Base-by-base conservation (phyloP, 2,113 vertebrate genomes). In the Nibea coibor region DNA sequence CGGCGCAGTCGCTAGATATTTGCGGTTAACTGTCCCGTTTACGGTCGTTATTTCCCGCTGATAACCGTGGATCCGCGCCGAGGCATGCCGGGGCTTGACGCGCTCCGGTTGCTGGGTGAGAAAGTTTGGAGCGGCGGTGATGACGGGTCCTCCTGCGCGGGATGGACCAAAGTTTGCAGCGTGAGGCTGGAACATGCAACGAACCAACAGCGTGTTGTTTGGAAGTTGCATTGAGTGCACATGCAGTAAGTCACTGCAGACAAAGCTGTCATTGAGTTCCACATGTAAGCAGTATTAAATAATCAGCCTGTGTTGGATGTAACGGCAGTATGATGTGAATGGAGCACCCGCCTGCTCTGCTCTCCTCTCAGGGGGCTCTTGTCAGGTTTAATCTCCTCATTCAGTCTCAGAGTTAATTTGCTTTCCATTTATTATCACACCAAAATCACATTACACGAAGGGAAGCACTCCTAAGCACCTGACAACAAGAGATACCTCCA, bases 1-100 rank as follows among this genome's bases (percentile, higher is more conserved):
- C 3, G 31, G 6, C 8, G 4, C 24, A 11, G 4, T 4, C 0
- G 2, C 1, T 1, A 1, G 0, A 17, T 0, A 14, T 0, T 5
- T 11, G 19, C 5, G 6, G 2, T 4, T 20, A 22, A 31, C 31
- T 31, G 5, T 31, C 5, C 5, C 31, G 31, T 8, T 35, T 1
- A 35, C 35, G 14, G 17, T 4, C 19, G 3, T 2, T 15, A 2
- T 3, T 7, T 14, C 16, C 19, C 20, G 22, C 12, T 26, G 66
- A 16, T 43, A 3, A 4, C 12, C n/a, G 31, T 20, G 5, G 1
- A 19, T n/a, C 1, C 0, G 8, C 31, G 15, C 53, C 6, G 35
- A 12, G 43, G 42, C 26, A 69, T 51, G 65, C 77, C 56, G 0
- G 53, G 2, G 42, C 28, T 19, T 10, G 59, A 58, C 48, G 4